phyloP scores from a whole-genome alignment of 2,113 vertebrate genomes.

The Ursus arctos region DNA sequence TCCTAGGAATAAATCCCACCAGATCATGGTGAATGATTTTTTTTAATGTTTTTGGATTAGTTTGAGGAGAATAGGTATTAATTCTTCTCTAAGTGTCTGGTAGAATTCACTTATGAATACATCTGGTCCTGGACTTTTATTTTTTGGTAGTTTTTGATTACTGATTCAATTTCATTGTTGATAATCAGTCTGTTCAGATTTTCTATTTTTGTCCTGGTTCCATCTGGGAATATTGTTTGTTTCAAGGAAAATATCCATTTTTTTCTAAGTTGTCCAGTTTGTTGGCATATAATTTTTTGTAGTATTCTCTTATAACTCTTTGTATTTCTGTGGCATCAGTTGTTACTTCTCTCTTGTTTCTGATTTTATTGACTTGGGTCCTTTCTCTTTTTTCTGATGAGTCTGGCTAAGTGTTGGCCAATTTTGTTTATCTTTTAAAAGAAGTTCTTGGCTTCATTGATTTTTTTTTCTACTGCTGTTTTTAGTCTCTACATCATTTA shows the following conservation, averaged over 20 bases:
- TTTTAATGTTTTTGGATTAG: neutral
- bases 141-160: neutral
- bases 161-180: neutral
- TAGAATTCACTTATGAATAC: neutral
- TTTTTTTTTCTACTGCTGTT: neutral
- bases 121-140: neutral
- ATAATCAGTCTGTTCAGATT: neutral
- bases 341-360: neutral
- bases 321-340: neutral
- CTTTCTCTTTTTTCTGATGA: neutral
- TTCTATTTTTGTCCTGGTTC: neutral
- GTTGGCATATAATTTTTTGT: neutral
- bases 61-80: neutral
- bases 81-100: neutral
- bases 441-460: neutral
- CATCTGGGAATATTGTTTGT: neutral
- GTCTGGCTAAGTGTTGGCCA: neutral
- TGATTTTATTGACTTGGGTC: neutral
- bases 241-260: neutral
- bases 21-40: neutral
- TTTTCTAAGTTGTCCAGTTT: neutral
- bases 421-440: neutral
- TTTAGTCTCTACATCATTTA: neutral
- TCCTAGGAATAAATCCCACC: neutral
- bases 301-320: neutral